Evolutionary conservation across 2,888 invertebrate genomes (phyloP), one percentile per base, ranked within the genome.

Genomic region (Mystacides longicornis): DNA sequence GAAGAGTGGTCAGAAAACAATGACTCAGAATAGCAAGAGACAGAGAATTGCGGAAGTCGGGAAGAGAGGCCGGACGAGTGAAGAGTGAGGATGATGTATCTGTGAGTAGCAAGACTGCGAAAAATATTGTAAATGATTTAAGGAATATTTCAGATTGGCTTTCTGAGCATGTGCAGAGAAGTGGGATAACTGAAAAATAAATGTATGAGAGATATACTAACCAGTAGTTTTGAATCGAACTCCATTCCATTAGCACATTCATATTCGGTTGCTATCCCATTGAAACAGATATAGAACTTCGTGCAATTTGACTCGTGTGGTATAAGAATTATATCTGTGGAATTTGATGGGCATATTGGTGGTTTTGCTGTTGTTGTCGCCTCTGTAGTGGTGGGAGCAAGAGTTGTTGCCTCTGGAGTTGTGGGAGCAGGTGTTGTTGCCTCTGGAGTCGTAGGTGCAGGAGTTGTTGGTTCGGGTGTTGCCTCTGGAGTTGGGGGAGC

Each of bases 401-500:
- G 37, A 21, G 18, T 4, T 9, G 21, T 14, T 51, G 33, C n/a
- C n/a, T 18, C 2, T 11, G 11, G 3, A 33, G 50, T 50, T 50
- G 50, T 21, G 20, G 37, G 2, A 20, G 63, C 7, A 66, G 65
- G 3, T 64, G 65, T 18, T 64, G 64, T 55, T 63, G 53, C 19
- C 56, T 51, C 33, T 63, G 49, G 59, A 62, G 9, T 31, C 1
- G 22, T 45, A 18, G 65, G 59, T 5, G 68, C 66, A 22, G 67
- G 67, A 47, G 62, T 54, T 49, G 65, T 64, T 49, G 64, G 64
- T 43, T 65, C 60, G 23, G 61, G 57, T 63, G 63, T 31, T 64
- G 65, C 48, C 67, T 67, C 23, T 64, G 64, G 19, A 66, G 67
- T 54, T 69, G 69, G 1, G 23, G 68, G 68, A 16, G 68, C 66